Evolutionary conservation across 2,888 invertebrate species (phyloP), one percentile per base, ranked within the genome.

Genomic region (Scaptomyza caliginosa): DNA sequence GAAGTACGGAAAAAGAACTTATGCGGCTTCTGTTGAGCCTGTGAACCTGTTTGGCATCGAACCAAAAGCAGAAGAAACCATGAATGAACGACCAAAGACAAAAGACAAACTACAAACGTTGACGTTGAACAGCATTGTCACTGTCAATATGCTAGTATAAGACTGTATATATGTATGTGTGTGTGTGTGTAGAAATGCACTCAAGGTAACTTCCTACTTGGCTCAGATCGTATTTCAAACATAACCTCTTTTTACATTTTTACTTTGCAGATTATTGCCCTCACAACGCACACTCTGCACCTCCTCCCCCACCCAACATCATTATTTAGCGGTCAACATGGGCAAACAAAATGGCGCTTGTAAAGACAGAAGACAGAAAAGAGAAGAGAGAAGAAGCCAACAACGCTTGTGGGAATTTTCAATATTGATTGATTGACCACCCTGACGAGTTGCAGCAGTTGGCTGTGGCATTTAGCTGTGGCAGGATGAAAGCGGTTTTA

Each of bases 181-280:
- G 10, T 30, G 2, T n/a, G 13, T 13, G 7, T 34, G 6, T 74
- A 78, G 82, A 88, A 88, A 89, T 88, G 88, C 90, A 89, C 83
- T 89, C 89, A 89, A 89, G 90, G 90, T 89, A 89, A 89, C 90
- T 89, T 89, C 89, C 89, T 88, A 70, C 81, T 81, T 81, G 85
- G 39, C 63, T 45, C 67, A 71, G 70, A 59, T 81, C 81, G 78
- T 60, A 81, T 81, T 81, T 84, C 81, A 77, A 34, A 57, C 52
- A 64, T 74, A 86, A 81, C 85, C 87, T 80, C 85, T 81, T 84
- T 84, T 65, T 77, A 49, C 73, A 54, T 71, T 69, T 64, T 30
- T 55, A 67, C 64, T 62, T 48, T 28, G 74, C 77, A 86, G 81
- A 70, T 81, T 84, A 81, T 63, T 69, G 67, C 66, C 57, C 79